phyloP scores from a whole-genome alignment of 2,797 vertebrate species.

The Coranthus polyacanthus region DNA sequence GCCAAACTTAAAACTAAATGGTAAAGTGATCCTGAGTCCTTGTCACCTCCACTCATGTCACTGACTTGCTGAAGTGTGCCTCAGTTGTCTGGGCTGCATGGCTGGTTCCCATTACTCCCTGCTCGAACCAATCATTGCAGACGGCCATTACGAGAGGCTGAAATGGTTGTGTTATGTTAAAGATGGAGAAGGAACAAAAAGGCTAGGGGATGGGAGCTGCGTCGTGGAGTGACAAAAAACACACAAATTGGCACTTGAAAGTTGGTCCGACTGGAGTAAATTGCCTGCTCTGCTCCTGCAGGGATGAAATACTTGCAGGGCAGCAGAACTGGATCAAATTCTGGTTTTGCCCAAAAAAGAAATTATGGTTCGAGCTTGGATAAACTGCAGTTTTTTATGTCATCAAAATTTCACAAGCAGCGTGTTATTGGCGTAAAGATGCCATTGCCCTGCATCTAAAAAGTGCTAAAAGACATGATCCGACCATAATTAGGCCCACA shows the following conservation, averaged over 20 bases:
- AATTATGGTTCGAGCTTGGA: slow-evolving; percentile 7
- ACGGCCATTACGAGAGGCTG: slow-evolving; percentile 55
- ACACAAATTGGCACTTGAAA: slow-evolving; percentile 7
- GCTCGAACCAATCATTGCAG: slow-evolving; percentile 70
- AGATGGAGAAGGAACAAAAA: slow-evolving; percentile 30
- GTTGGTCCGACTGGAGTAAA: not conserved
- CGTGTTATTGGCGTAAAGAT: slow-evolving; percentile 9
- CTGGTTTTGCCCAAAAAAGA: not conserved
- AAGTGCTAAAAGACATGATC: slow-evolving; percentile 2
- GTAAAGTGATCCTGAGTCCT: slow-evolving; percentile 84
- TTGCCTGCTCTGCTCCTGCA: too few relatives aligned
- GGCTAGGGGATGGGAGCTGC: not conserved
- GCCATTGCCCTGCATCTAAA: slow-evolving; percentile 12
- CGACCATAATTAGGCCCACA: slow-evolving; percentile 15
- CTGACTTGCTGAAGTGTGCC: slow-evolving; percentile 74
- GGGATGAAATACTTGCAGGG: not conserved
- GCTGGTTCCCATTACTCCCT: slow-evolving; percentile 82
- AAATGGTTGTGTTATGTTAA: slow-evolving; percentile 39
- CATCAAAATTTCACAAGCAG: slow-evolving; percentile 14
- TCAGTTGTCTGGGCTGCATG: slow-evolving; percentile 60
- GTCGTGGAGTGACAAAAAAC: slow-evolving; percentile 21
- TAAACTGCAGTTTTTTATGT: slow-evolving; percentile 30
- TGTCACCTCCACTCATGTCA: slow-evolving; percentile 86
- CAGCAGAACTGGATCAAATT: slow-evolving; percentile 15
- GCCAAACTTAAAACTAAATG: slow-evolving; percentile 78